phyloP scores from a whole-genome alignment of 2,797 vertebrate species.

The Chiropotes sagulatus region DNA sequence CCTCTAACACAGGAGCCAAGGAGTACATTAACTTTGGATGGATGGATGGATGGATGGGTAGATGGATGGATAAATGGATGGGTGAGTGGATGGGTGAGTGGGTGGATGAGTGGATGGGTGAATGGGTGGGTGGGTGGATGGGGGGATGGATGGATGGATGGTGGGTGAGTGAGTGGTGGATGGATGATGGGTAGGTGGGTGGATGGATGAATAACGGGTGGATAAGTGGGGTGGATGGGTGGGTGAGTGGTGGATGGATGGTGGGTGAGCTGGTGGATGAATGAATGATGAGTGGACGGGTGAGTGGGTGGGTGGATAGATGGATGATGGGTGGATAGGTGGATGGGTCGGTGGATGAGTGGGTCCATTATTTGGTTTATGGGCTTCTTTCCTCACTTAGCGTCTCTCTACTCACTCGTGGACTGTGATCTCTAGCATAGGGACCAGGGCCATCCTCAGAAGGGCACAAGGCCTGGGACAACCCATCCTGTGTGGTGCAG shows the following conservation, averaged over 20 bases:
- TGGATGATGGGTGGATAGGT: no score
- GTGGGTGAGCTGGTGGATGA: no score
- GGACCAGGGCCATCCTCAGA: not conserved
- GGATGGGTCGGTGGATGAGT: not conserved
- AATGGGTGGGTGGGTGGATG: rapidly evolving
- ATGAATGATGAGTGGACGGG: no score
- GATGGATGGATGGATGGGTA: not conserved
- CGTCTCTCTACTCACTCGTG: not conserved
- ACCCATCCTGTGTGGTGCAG: not conserved
- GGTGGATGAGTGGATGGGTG: no score
- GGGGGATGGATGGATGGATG: no score
- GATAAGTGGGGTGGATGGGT: no score
- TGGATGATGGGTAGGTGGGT: no score
- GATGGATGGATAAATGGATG: not conserved
- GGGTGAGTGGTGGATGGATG: no score
- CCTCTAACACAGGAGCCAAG: not conserved
- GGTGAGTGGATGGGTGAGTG: rapidly evolving
- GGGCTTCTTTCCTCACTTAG: not conserved
- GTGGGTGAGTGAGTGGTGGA: no score
- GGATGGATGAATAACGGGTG: no score
- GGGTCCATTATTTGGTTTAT: not conserved
- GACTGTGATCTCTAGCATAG: not conserved
- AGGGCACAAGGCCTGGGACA: not conserved
- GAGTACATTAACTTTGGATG: not conserved
- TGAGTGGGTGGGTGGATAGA: no score